Evolutionary conservation across 2,797 vertebrate genomes (phyloP).

Genomic region (Etheostoma nigrum): DNA sequence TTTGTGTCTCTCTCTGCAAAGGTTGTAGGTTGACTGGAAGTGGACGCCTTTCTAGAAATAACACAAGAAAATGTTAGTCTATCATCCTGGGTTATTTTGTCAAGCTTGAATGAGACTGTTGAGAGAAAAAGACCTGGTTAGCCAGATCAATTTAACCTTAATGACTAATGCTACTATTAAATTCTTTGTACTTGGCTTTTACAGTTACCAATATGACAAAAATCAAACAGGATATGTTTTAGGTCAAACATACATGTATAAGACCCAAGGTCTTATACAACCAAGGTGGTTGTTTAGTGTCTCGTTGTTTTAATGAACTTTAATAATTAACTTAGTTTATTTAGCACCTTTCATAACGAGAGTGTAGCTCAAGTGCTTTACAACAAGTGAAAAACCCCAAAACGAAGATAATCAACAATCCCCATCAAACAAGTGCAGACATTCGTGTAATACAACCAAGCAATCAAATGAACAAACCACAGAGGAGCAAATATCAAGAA

Average conservation of each 20-base stretch:
- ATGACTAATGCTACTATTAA: no score
- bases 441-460: no score
- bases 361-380: no score
- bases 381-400: no score
- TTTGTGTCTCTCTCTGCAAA: slow-evolving; percentile 66
- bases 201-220: background rate
- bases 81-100: background rate
- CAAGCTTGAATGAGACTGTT: background rate
- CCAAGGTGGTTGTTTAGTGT: background rate
- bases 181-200: no score
- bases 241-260: background rate
- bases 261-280: background rate
- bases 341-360: background rate
- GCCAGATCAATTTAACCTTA: background rate
- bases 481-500: no score
- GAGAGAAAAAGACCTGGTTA: background rate
- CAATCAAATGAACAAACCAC: no score
- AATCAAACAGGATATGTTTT: background rate
- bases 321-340: background rate
- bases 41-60: slow-evolving; percentile 61
- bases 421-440: no score
- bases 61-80: background rate
- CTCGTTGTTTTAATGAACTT: no score
- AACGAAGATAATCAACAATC: no score
- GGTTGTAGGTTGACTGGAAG: slow-evolving; percentile 49